Conservation (phyloP, 2,797 vertebrate species). For the Sebastes variabilis region DNA sequence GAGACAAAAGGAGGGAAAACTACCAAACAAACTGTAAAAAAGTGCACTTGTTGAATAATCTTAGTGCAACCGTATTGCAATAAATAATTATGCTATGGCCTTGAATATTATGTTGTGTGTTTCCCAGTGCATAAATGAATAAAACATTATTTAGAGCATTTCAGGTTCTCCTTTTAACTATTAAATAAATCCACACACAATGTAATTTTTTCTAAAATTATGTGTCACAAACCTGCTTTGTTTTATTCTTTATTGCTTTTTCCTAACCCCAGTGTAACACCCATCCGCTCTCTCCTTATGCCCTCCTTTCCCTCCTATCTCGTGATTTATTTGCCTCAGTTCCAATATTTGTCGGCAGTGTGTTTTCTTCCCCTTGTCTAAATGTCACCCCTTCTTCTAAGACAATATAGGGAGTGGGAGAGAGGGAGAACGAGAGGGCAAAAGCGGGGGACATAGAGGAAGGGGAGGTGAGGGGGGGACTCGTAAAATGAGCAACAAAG, state of each 20-base stretch:
- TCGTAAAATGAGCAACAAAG: slow-evolving; percentile 88
- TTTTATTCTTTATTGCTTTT: slow-evolving; percentile 37
- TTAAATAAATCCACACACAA: background rate
- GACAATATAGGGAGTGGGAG: slow-evolving; percentile 82
- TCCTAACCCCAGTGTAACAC: slow-evolving; percentile 40
- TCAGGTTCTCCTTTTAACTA: background rate
- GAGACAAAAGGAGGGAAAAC: slow-evolving; percentile 5
- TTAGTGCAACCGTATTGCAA: background rate
- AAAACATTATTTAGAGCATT: background rate
- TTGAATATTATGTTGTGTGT: background rate
- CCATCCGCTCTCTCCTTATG: slow-evolving; percentile 34
- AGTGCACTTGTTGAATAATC: background rate
- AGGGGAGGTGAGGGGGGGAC: slow-evolving; percentile 53
- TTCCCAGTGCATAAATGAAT: background rate
- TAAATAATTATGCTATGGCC: background rate
- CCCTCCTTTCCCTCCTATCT: slow-evolving; percentile 57
- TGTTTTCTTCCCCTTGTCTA: slow-evolving; percentile 87
- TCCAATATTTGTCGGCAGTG: slow-evolving; percentile 88
- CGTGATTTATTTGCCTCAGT: slow-evolving; percentile 87
- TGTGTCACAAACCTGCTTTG: slow-evolving; percentile 35
- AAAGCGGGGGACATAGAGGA: slow-evolving; percentile 62
- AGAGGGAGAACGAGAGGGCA: slow-evolving; percentile 76
- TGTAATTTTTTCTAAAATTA: slow-evolving; percentile 9
- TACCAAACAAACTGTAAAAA: background rate
- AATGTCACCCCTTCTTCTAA: slow-evolving; percentile 89